Percentiles rank a stretch among this genome's conserved stretches.
phyloP scores from a whole-genome alignment of 1,140 invertebrate species.

The Scaptomyza graminum region DNA sequence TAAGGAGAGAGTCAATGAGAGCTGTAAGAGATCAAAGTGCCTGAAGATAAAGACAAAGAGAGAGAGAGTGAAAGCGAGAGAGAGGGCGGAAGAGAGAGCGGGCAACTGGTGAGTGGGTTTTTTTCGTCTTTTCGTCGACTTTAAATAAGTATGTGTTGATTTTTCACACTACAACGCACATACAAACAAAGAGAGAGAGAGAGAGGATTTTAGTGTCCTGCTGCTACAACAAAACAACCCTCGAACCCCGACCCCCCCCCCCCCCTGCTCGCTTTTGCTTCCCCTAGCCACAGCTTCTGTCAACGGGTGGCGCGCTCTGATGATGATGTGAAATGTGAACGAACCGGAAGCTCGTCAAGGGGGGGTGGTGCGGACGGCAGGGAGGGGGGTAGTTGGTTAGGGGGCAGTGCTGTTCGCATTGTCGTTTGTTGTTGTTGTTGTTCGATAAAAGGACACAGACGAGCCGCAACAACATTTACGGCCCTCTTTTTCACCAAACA shows the following conservation, averaged over 20 bases:
- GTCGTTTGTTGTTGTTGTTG: constrained; percentile 19
- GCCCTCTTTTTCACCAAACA: no score
- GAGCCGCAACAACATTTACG: constrained; percentile 24
- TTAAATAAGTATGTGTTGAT: constrained; percentile 54
- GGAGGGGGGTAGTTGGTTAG: background rate
- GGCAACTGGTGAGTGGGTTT: constrained; percentile 7
- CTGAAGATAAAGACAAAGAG: no score
- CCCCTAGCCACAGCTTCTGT: background rate
- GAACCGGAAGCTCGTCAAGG: constrained; percentile 20
- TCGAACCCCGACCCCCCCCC: constrained; percentile 1
- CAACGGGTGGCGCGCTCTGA: constrained; percentile 19
- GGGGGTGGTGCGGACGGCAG: background rate
- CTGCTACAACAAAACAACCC: constrained; percentile 19
- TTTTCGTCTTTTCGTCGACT: background rate
- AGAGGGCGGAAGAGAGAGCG: background rate
- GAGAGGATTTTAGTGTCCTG: background rate
- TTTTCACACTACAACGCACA: constrained; percentile 32
- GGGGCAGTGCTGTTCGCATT: no score
- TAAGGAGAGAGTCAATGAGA: background rate
- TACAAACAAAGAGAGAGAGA: constrained; percentile 1
- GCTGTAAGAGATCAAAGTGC: no score
- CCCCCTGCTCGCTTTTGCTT: background rate
- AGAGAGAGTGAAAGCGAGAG: background rate
- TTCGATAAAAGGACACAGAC: constrained; percentile 8
- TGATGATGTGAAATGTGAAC: constrained; percentile 28